Percentiles rank a stretch among this genome's conserved stretches.
phyloP scores from a whole-genome alignment of 2,888 invertebrate species.

The Tridacna gigas region DNA sequence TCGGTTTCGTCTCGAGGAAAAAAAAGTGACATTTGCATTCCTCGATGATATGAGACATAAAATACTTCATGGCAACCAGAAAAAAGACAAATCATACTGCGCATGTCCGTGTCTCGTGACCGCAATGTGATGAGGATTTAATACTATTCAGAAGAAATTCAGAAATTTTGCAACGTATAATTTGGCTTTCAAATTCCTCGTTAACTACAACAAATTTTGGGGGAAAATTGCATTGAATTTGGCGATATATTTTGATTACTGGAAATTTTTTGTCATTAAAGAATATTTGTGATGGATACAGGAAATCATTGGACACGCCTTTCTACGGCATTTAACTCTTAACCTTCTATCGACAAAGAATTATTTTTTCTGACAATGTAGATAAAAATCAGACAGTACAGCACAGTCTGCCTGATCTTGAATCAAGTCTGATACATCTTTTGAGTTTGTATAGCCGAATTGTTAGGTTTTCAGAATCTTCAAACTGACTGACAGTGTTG shows the following conservation, averaged over 20 bases:
- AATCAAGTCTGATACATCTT: too few relatives aligned
- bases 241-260: constrained; percentile 56
- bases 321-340: constrained; percentile 10
- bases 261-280: constrained; percentile 55
- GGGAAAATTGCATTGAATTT: constrained; percentile 43
- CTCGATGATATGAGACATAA: constrained; percentile 21
- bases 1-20: constrained; percentile 38
- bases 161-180: constrained; percentile 60
- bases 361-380: too few relatives aligned
- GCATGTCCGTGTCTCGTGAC: constrained; percentile 61
- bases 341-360: too few relatives aligned
- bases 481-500: too few relatives aligned
- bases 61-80: constrained; percentile 14
- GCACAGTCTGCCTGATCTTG: too few relatives aligned
- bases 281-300: constrained; percentile 25
- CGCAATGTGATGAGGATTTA: constrained; percentile 55
- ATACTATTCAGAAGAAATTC: constrained; percentile 47
- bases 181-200: constrained; percentile 63
- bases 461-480: too few relatives aligned
- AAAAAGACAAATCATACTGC: constrained; percentile 21
- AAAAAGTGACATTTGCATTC: constrained; percentile 30
- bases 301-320: constrained; percentile 13
- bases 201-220: constrained; percentile 56
- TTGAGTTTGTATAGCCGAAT: too few relatives aligned
- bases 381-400: too few relatives aligned